phyloP scores from a whole-genome alignment of 2,797 vertebrate species.

The Stomatorhinus walkeri region DNA sequence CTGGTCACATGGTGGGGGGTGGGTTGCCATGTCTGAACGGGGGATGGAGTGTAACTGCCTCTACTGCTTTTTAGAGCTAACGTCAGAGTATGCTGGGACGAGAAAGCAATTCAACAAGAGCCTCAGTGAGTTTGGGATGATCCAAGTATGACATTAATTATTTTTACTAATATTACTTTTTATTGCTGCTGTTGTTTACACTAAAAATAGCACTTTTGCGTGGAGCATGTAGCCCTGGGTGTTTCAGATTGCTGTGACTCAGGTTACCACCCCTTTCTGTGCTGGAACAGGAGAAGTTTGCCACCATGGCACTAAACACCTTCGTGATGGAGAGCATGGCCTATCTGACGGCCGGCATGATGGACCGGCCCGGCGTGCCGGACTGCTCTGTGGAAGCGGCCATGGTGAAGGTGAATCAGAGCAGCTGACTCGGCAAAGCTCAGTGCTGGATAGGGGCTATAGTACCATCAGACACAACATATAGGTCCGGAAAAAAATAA shows the following conservation, averaged over 20 bases:
- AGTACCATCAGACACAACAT: background rate
- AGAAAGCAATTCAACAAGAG: conserved; percentile 85
- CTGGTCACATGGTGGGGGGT: background rate
- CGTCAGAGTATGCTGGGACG: conserved; percentile 78
- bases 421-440: background rate
- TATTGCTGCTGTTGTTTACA: background rate
- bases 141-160: conserved; percentile 72
- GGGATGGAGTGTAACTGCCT: too few relatives aligned
- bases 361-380: conserved; percentile 81
- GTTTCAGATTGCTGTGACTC: background rate
- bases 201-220: background rate
- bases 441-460: background rate
- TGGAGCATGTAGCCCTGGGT: background rate
- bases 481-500: background rate
- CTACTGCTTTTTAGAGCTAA: conserved; percentile 59
- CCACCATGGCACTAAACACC: conserved; percentile 75
- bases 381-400: conserved; percentile 92
- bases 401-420: conserved; percentile 79
- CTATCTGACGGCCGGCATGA: conserved; percentile 93
- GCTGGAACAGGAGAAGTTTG: conserved; percentile 80
- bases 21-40: background rate
- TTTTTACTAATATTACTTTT: background rate
- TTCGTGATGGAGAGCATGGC: conserved; percentile 98
- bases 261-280: accelerated
- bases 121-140: conserved; percentile 84